Evolutionary conservation across 2,888 invertebrate genomes (phyloP), one percentile per base, ranked within the genome.

Genomic region (Andricus quercusramuli): DNA sequence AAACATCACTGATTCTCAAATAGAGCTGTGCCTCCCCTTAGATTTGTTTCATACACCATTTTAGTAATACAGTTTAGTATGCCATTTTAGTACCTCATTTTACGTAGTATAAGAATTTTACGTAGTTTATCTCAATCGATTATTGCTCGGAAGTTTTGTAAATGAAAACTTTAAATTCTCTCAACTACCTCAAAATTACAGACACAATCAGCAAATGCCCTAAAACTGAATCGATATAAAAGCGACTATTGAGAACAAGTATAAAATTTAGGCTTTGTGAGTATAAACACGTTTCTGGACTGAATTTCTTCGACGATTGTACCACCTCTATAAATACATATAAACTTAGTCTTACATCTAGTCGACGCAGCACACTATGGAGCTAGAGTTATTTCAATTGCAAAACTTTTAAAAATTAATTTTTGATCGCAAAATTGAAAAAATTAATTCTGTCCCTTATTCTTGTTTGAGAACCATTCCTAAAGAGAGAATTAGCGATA

Each of bases 191-290:
- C 56, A 74, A 74, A 59, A 74, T 74, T 74, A 74, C 74, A 74
- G 56, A 56, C 74, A 74, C 74, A 29, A 74, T 74, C n/a, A 56
- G 56, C 37, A 74, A 74, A 37, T 74, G n/a, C 15, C 74, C n/a
- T 51, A 22, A 32, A 74, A 74, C 22, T 74, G n/a, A 15, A 1
- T 37, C n/a, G 11, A 59, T 56, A 74, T 22, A 1, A 32, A 74
- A 74, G 74, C 74, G 56, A 29, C 74, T 56, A 74, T 32, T 74
- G 51, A 74, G 37, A 74, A 74, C 59, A 74, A 74, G 74, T 74
- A 74, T 37, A 74, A 74, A 74, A 74, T 74, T 74, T 74, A 74
- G 74, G 74, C 74, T 32, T 74, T 64, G 74, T 74, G 74, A 74
- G 56, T 74, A 20, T 29, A n/a, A 20, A 74, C 74, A 74, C 74